Conservation (phyloP, 2,888 invertebrate genomes). For the Lycaena phlaeas region DNA sequence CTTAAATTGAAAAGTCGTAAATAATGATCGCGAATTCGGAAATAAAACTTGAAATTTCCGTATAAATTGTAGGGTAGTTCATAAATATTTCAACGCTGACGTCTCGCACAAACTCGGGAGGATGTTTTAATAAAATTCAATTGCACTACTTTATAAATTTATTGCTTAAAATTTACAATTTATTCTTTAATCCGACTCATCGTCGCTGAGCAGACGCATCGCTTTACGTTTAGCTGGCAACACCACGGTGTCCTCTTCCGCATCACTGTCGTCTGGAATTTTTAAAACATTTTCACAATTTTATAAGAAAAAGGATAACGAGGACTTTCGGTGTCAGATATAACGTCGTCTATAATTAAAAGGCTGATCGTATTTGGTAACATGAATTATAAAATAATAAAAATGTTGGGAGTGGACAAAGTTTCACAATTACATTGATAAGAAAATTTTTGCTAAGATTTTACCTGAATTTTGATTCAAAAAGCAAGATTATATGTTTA, state of each 20-base stretch:
- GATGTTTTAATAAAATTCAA: conserved; percentile 10
- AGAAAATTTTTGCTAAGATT: no score
- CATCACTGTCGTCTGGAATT: conserved; percentile 45
- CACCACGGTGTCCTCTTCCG: conserved; percentile 38
- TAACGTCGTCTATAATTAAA: no score
- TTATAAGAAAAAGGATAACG: no score
- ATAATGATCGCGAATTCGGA: conserved; percentile 4
- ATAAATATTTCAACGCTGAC: conserved; percentile 10
- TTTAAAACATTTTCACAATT: no score
- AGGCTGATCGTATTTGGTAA: no score
- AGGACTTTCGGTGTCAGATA: no score
- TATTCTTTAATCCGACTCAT: conserved; percentile 48
- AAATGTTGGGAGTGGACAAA: no score
- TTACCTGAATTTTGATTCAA: no score
- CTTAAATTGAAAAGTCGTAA: conserved; percentile 3
- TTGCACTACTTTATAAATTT: conserved; percentile 6
- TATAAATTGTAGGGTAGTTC: conserved; percentile 9
- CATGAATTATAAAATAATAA: no score
- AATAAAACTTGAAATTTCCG: conserved; percentile 2
- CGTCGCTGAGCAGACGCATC: conserved; percentile 47
- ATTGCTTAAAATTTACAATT: conserved; percentile 10
- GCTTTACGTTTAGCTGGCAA: conserved; percentile 41
- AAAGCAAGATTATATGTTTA: no score
- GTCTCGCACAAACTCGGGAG: conserved; percentile 4
- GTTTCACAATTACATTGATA: no score